A percentile compares a stretch with the other conserved stretches of the same genome.
These are phyloP conservation scores for Apodemia zela DNA, from an alignment of 2,888 invertebrate genomes.

Conservation along the genomic window DNA sequence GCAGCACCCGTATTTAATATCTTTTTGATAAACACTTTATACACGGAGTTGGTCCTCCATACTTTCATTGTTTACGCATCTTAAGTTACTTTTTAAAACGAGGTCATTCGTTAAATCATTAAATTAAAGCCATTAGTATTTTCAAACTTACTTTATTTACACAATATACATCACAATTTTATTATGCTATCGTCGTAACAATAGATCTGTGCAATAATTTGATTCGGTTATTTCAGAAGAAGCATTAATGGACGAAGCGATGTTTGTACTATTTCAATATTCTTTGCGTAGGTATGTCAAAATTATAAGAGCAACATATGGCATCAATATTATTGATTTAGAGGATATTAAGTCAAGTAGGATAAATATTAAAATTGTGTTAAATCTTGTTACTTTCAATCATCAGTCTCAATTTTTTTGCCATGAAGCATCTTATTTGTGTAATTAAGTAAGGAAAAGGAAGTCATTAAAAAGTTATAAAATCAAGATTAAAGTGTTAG, in stretches of 20 bases:
- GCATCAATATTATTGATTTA: too few relatives aligned
- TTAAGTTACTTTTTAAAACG: too few relatives aligned
- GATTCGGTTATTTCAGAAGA: constrained; percentile 37
- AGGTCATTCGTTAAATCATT: too few relatives aligned
- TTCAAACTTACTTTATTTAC: constrained; percentile 55
- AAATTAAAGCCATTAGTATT: constrained; percentile 24
- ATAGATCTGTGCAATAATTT: constrained; percentile 5
- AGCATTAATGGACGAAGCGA: constrained; percentile 58
- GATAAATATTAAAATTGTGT: constrained; percentile 59
- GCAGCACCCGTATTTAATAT: too few relatives aligned
- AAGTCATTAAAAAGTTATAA: not conserved
- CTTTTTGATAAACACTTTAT: too few relatives aligned
- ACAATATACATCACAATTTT: constrained; percentile 67
- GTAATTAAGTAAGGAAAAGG: constrained; percentile 6
- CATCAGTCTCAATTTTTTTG: constrained; percentile 11
- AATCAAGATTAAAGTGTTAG: constrained; percentile 1
- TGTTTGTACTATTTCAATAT: constrained; percentile 60
- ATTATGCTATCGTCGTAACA: constrained; percentile 32
- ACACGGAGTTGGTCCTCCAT: too few relatives aligned
- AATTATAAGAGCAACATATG: too few relatives aligned
- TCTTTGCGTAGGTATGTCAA: too few relatives aligned
- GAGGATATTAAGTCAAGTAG: too few relatives aligned
- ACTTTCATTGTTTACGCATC: too few relatives aligned
- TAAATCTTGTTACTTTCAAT: not conserved
- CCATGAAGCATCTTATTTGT: constrained; percentile 1